phyloP scores from a whole-genome alignment of 2,888 invertebrate genomes.

The Drosophila anomalata region DNA sequence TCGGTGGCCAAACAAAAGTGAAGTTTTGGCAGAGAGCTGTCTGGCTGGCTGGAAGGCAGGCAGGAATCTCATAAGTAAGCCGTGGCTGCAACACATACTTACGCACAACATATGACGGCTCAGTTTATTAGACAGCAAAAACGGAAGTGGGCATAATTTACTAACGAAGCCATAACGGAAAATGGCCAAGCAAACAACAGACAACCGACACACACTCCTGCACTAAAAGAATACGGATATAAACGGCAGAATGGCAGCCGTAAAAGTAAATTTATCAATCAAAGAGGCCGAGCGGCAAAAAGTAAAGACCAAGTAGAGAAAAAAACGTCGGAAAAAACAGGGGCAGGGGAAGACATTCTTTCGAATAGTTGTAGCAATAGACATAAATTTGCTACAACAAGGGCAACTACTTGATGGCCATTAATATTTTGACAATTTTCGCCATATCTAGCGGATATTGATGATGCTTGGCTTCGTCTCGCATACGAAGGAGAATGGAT shows the following conservation, averaged over 20 bases:
- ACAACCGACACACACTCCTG: conserved; percentile 16
- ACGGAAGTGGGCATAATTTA: conserved; percentile 78
- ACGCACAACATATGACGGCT: conserved; percentile 53
- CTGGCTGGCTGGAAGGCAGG: conserved; percentile 21
- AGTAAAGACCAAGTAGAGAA: conserved; percentile 9
- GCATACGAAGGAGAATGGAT: conserved; percentile 47
- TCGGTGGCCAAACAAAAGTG: conserved; percentile 65
- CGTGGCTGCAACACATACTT: conserved; percentile 48
- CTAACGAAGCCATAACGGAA: conserved; percentile 70
- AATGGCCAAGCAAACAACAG: conserved; percentile 51
- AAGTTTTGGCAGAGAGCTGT: conserved; percentile 43
- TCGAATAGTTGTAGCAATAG: conserved; percentile 70
- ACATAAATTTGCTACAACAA: conserved; percentile 49
- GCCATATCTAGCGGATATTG: conserved; percentile 56
- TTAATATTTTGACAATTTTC: conserved; percentile 76
- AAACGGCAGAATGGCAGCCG: conserved; percentile 28
- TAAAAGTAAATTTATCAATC: conserved; percentile 73
- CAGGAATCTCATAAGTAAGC: conserved; percentile 69
- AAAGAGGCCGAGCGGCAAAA: conserved; percentile 43
- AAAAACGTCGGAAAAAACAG: neutral
- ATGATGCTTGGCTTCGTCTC: conserved; percentile 43
- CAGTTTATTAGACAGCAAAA: conserved; percentile 74
- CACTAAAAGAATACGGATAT: conserved; percentile 17
- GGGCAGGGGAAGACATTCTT: conserved; percentile 43
- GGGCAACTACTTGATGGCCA: conserved; percentile 59